Percentiles rank a stretch among this genome's conserved stretches.
phyloP scores from a whole-genome alignment of 2,113 vertebrate genomes.

The Actenoides lindsayi region DNA sequence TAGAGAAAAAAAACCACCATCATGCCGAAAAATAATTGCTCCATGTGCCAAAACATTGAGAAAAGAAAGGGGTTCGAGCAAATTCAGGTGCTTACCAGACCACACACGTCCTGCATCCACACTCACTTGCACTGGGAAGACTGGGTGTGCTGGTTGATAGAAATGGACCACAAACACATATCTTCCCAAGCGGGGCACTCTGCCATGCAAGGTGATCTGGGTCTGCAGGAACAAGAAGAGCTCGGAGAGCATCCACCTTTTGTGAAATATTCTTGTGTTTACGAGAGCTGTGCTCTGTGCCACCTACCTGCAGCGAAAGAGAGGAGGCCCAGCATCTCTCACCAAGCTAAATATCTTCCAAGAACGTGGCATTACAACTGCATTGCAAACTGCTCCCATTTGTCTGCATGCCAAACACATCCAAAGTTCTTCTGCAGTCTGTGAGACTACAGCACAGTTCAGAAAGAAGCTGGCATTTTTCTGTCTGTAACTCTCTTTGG shows the following conservation, averaged over 20 bases:
- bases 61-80: neutral
- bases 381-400: neutral
- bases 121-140: constrained; percentile 80
- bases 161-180: constrained; percentile 87
- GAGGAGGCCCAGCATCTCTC: neutral
- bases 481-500: neutral
- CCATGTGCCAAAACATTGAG: neutral
- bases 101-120: constrained; percentile 74
- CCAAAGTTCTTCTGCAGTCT: neutral
- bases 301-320: neutral
- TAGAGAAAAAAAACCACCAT: constrained; percentile 15
- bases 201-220: constrained; percentile 79
- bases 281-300: neutral
- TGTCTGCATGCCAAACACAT: neutral
- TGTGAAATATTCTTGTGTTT: neutral
- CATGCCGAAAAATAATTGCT: neutral
- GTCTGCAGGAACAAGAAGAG: constrained; percentile 74
- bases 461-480: neutral
- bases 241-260: neutral
- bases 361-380: neutral
- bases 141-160: constrained; percentile 78
- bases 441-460: neutral
- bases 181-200: constrained; percentile 73
- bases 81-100: constrained; percentile 79
- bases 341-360: neutral